Base-by-base conservation (phyloP, 2,888 invertebrate genomes). In the Idaea biselata region DNA sequence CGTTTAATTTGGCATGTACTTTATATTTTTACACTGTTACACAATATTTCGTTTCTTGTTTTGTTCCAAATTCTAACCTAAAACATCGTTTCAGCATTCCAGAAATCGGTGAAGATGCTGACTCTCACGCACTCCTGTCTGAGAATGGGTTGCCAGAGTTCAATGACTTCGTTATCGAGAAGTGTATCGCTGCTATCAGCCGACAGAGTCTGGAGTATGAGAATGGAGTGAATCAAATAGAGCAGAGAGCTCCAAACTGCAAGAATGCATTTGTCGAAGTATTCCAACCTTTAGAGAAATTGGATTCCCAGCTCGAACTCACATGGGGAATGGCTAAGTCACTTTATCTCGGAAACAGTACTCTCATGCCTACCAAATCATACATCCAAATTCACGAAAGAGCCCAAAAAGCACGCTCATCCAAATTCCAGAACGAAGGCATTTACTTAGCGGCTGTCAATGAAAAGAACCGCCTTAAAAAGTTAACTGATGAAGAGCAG, bases 301-400 rank as follows among this genome's bases (percentile, higher is more conserved):
- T 95, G 1, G 95, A 95, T 44, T 93, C 94, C 0, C 95, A 96
- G 11, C 85, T 99, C 59, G 96, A 97, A 79, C 94, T 95, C 59
- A 97, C 97, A 4, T 98, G 97, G 97, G 97, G 97, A 11, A 93
- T 97, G 73, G 95, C 97, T 0, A 98, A 97, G 85, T 95, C 96
- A 4, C 84, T 98, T 14, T 97, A 96, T 79, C 88, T 97, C 60
- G 96, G 97, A 6, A 96, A 97, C 77, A 95, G 95, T 75, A 95
- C 95, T 0, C 81, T 96, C 14, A 97, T 97, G 95, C 96, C 97
- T 0, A 95, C 96, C 5, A 95, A 95, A 74, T 94, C 94, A 58
- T 97, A 97, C 76, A 87, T 96, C 73, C 94, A 96, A 75, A 95
- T 98, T 69, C 96, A 97, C 76, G 95, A 96, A 67, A 93, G 97